Conservation (phyloP, 2,888 invertebrate species). For the Lithosia quadra region DNA sequence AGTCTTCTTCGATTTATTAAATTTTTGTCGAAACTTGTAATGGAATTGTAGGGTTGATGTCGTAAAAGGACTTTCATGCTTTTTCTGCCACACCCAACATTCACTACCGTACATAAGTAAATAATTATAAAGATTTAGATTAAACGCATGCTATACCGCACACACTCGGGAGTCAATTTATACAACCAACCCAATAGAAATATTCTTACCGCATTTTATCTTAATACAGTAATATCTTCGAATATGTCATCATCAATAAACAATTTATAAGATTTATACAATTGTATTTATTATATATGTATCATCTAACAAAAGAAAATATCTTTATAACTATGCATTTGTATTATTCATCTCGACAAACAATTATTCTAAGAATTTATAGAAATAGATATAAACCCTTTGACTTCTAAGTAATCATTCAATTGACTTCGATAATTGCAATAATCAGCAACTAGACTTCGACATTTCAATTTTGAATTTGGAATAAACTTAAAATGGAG, state of each 20-base stretch:
- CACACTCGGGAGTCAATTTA: too few relatives aligned
- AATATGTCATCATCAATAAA: too few relatives aligned
- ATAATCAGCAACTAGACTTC: not conserved
- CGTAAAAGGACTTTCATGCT: not conserved
- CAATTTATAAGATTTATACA: too few relatives aligned
- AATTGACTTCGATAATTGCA: not conserved
- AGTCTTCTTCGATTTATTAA: constrained; percentile 12
- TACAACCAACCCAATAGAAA: not conserved
- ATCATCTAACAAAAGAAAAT: not conserved
- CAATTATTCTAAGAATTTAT: constrained; percentile 8
- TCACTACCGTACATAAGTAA: too few relatives aligned
- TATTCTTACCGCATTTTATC: not conserved
- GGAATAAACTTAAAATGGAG: not conserved
- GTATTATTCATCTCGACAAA: not conserved
- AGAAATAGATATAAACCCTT: not conserved
- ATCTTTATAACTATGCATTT: not conserved
- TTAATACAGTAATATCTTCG: too few relatives aligned
- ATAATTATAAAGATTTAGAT: too few relatives aligned
- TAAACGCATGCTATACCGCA: too few relatives aligned
- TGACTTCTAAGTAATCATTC: not conserved
- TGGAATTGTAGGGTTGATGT: constrained; percentile 13
- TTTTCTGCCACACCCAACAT: too few relatives aligned
- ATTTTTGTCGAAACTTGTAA: constrained; percentile 46
- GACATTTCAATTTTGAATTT: not conserved
- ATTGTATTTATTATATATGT: too few relatives aligned